These are phyloP conservation scores for Pocillopora grandis DNA, from an alignment of 92 coral and sea anemone species.

Conservation along the genomic window DNA sequence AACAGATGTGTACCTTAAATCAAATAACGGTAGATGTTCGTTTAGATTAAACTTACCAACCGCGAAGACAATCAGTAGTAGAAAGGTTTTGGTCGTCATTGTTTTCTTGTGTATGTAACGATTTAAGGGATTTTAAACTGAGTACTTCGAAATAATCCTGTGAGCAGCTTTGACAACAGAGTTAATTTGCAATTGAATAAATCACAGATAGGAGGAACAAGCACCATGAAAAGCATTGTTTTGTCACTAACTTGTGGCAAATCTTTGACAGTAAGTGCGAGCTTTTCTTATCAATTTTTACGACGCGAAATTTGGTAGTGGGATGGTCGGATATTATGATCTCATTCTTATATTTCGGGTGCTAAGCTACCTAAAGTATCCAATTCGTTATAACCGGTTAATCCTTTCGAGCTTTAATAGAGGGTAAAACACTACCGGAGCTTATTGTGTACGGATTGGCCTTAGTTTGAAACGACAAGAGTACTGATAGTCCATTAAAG, in stretches of 20 bases:
- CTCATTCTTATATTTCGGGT: not conserved
- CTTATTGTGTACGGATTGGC: too few species aligned
- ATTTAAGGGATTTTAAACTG: not conserved
- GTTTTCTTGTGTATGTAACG: not conserved
- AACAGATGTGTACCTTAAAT: too few species aligned
- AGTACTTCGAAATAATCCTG: not conserved
- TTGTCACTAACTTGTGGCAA: not conserved
- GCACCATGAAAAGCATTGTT: constrained; percentile 9
- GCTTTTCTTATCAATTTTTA: not conserved
- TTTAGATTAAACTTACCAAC: constrained; percentile 24
- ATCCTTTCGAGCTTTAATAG: too few species aligned
- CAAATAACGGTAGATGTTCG: not conserved
- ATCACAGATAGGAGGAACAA: not conserved
- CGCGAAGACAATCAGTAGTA: not conserved
- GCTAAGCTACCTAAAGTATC: too few species aligned
- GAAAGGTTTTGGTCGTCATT: not conserved
- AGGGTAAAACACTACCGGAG: too few species aligned
- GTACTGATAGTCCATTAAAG: too few species aligned
- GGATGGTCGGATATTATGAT: not conserved
- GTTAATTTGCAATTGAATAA: not conserved
- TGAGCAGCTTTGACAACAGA: not conserved
- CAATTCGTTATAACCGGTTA: too few species aligned
- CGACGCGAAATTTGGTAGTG: not conserved
- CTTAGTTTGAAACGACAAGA: too few species aligned
- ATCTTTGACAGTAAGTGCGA: not conserved